These are phyloP conservation scores for Augochlorella aurata DNA, from an alignment of 2,888 invertebrate species.

Conservation along the genomic window DNA sequence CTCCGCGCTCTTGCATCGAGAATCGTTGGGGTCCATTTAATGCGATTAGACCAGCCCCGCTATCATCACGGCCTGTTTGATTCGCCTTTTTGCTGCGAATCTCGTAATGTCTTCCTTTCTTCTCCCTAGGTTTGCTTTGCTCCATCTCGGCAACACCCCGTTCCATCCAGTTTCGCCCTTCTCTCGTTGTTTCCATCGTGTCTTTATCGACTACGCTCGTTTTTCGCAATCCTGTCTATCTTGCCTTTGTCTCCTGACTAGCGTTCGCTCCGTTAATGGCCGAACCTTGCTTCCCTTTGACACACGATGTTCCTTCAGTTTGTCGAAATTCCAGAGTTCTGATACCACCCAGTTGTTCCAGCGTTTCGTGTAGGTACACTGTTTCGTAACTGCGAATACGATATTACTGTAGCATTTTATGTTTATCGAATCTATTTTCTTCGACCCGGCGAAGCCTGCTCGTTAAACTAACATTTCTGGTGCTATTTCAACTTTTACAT, in stretches of 20 bases:
- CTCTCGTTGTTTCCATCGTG: not conserved
- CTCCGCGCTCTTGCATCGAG: slow-evolving; percentile 41
- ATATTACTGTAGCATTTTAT: no score
- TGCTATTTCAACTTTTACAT: no score
- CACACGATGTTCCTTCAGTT: not conserved
- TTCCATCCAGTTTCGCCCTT: slow-evolving; percentile 6
- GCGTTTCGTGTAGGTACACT: not conserved
- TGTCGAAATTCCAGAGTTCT: not conserved
- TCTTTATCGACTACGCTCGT: not conserved
- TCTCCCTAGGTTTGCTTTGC: slow-evolving; percentile 9
- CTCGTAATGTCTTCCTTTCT: slow-evolving; percentile 60
- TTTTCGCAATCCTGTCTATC: slow-evolving; percentile 11
- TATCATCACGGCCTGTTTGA: slow-evolving; percentile 68
- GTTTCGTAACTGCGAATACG: no score
- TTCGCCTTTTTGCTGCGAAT: slow-evolving; percentile 64
- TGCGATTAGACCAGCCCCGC: slow-evolving; percentile 65
- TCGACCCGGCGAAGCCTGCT: no score
- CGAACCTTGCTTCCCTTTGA: slow-evolving; percentile 21
- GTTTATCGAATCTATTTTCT: no score
- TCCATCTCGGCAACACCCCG: not conserved
- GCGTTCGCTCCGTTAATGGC: slow-evolving; percentile 47
- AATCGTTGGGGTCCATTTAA: slow-evolving; percentile 67
- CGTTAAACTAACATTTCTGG: no score
- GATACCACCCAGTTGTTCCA: no score
- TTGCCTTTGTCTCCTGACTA: slow-evolving; percentile 22